These are phyloP conservation scores for Takifugu flavidus DNA, from an alignment of 2,113 vertebrate species.

Conservation along the genomic window DNA sequence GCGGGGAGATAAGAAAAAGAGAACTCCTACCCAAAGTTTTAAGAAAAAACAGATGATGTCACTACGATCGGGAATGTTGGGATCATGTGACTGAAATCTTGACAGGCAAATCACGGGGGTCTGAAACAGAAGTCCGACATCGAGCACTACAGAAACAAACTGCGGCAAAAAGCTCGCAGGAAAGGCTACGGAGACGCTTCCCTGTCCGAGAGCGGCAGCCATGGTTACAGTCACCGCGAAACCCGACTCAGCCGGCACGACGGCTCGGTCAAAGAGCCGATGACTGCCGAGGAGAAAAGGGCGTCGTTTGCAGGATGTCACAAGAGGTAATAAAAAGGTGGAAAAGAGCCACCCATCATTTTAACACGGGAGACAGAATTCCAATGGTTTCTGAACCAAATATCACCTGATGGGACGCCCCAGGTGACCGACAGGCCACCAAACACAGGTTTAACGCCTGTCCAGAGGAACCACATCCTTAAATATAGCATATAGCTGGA, in stretches of 20 bases:
- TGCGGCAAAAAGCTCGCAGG: constrained; percentile 91
- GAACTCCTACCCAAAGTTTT: not conserved
- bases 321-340: constrained; percentile 49
- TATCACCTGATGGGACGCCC: not conserved
- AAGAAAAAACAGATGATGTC: no score
- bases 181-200: constrained; percentile 95
- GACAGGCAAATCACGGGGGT: constrained; percentile 84
- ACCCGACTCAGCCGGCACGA: constrained; percentile 51
- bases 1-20: not conserved
- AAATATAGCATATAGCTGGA: no score
- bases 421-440: no score
- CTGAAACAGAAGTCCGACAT: constrained; percentile 98
- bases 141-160: constrained; percentile 96
- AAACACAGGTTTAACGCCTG: no score
- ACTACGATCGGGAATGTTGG: no score
- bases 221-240: constrained; percentile 65
- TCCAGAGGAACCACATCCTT: no score
- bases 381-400: no score
- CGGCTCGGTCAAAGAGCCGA: constrained; percentile 73
- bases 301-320: constrained; percentile 77
- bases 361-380: no score
- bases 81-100: no score
- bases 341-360: no score
- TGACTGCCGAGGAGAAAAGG: constrained; percentile 85
- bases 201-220: constrained; percentile 73